phyloP scores from a whole-genome alignment of 2,888 invertebrate genomes.

The Pelosia muscerda region DNA sequence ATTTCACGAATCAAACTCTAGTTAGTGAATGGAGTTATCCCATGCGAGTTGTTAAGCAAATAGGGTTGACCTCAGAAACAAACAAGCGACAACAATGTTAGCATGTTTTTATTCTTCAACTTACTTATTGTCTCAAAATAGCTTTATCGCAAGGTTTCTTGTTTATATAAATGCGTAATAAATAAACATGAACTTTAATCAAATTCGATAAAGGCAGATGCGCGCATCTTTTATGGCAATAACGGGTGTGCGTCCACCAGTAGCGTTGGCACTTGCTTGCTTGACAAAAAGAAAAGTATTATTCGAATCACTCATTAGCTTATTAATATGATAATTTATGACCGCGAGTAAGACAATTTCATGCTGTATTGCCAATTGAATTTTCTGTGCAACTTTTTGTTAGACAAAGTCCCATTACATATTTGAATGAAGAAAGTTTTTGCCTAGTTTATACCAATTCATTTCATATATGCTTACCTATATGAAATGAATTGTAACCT shows the following conservation, averaged over 20 bases:
- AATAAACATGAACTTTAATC: slow-evolving; percentile 86
- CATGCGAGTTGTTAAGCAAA: slow-evolving; percentile 37
- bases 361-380: slow-evolving; percentile 64
- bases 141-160: slow-evolving; percentile 59
- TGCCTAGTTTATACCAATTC: slow-evolving; percentile 53
- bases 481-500: no score
- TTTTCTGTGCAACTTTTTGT: slow-evolving; percentile 57
- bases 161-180: slow-evolving; percentile 75
- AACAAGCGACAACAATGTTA: slow-evolving; percentile 41
- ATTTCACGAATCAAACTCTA: slow-evolving; percentile 41
- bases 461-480: slow-evolving; percentile 53
- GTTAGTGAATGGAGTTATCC: slow-evolving; percentile 36
- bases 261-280: slow-evolving; percentile 70
- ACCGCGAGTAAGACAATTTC: slow-evolving; percentile 75
- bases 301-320: slow-evolving; percentile 83
- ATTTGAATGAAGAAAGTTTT: slow-evolving; percentile 37
- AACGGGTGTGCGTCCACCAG: slow-evolving; percentile 71
- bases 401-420: slow-evolving; percentile 39
- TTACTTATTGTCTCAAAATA: slow-evolving; percentile 58
- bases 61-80: slow-evolving; percentile 38
- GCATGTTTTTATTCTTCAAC: slow-evolving; percentile 45
- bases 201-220: slow-evolving; percentile 86
- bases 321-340: slow-evolving; percentile 86
- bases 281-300: slow-evolving; percentile 79
- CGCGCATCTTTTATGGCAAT: slow-evolving; percentile 77